Conservation (phyloP, 2,888 invertebrate genomes). For the Drosophila acutilabella region DNA sequence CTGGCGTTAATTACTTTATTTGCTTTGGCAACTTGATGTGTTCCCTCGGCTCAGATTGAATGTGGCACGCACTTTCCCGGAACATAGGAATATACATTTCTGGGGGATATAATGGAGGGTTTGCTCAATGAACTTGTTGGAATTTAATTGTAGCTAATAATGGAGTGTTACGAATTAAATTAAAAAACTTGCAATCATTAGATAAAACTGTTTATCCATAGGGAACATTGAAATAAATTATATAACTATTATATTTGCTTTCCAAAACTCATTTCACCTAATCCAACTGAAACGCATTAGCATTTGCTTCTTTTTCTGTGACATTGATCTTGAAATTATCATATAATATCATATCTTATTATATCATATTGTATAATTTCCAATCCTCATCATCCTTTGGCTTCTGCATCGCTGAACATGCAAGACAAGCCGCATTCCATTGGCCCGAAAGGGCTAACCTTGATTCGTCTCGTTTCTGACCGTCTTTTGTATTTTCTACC, state of each 20-base stretch:
- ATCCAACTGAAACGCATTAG: neutral
- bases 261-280: too few species aligned
- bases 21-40: slow-evolving; percentile 57
- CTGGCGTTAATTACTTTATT: slow-evolving; percentile 64
- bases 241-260: too few species aligned
- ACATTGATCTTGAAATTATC: slow-evolving; percentile 34
- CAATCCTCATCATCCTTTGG: slow-evolving; percentile 1
- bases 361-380: slow-evolving; percentile 27
- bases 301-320: neutral
- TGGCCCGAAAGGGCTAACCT: slow-evolving; percentile 24
- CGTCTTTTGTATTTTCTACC: slow-evolving; percentile 45
- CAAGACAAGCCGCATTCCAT: slow-evolving; percentile 42
- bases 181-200: neutral
- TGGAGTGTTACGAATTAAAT: neutral
- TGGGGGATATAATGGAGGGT: neutral
- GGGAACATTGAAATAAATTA: too few species aligned
- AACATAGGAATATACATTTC: neutral
- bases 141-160: neutral
- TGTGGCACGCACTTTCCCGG: slow-evolving; percentile 25
- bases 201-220: too few species aligned
- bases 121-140: neutral
- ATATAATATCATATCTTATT: slow-evolving; percentile 28
- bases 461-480: slow-evolving; percentile 24
- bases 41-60: slow-evolving; percentile 44
- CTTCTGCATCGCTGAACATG: slow-evolving; percentile 17